These are phyloP conservation scores for Clostera curtula DNA, from an alignment of 2,888 invertebrate species.

Conservation along the genomic window DNA sequence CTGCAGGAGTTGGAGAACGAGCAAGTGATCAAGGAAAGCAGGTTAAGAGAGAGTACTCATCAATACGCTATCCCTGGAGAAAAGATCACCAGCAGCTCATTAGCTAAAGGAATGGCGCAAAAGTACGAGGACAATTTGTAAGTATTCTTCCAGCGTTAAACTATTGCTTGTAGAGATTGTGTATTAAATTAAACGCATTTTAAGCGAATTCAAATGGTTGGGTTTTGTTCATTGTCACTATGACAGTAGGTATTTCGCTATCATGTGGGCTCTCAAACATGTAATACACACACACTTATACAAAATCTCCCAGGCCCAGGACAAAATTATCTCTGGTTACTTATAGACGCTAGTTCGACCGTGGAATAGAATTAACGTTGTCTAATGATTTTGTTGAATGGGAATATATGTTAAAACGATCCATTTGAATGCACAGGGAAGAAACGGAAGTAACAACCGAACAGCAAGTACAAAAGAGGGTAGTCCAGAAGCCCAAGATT, in stretches of 20 bases:
- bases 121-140: conserved; percentile 89
- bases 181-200: too few relatives aligned
- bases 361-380: too few relatives aligned
- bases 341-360: too few relatives aligned
- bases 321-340: too few relatives aligned
- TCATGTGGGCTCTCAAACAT: too few relatives aligned
- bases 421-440: conserved; percentile 66
- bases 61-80: conserved; percentile 91
- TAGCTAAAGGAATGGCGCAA: conserved; percentile 91
- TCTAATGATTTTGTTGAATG: too few relatives aligned
- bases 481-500: conserved; percentile 66
- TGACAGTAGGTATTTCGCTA: too few relatives aligned
- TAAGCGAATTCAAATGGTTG: too few relatives aligned
- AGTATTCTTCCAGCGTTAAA: conserved; percentile 54
- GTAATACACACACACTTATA: too few relatives aligned
- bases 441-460: conserved; percentile 72
- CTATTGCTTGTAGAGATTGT: neutral
- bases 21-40: conserved; percentile 87
- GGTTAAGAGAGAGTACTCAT: conserved; percentile 83
- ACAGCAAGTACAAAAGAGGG: conserved; percentile 66
- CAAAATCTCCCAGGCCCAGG: too few relatives aligned
- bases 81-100: conserved; percentile 82
- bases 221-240: too few relatives aligned
- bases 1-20: conserved; percentile 88
- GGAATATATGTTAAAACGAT: neutral